A percentile compares a stretch with the other conserved stretches of the same genome.
Evolutionary conservation across 2,113 vertebrate species (phyloP).

Genomic region (Aphyosemion australe): DNA sequence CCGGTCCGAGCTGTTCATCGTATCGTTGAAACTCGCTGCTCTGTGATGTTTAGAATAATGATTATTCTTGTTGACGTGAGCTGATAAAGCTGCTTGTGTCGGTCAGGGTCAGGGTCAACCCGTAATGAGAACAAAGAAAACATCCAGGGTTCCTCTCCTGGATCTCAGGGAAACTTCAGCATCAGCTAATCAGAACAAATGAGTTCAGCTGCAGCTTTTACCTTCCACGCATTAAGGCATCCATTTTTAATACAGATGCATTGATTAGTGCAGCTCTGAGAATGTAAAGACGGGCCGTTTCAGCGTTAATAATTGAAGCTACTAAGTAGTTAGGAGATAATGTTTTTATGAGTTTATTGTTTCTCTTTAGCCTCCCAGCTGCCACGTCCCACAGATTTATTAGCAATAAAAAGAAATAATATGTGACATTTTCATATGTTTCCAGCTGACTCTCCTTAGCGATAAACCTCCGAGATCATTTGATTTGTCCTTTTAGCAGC

Average conservation of each 20-base stretch:
- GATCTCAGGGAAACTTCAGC: background rate
- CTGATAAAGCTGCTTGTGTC: too few species aligned
- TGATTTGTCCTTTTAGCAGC: background rate
- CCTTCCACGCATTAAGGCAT: background rate
- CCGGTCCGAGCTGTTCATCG: too few species aligned
- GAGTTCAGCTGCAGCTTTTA: background rate
- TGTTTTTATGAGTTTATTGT: background rate
- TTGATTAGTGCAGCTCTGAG: background rate
- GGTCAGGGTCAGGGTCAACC: too few species aligned
- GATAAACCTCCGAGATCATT: conserved; percentile 2
- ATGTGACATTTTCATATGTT: background rate
- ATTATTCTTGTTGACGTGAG: too few species aligned
- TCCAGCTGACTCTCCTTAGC: background rate
- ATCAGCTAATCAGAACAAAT: background rate
- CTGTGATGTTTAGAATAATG: too few species aligned
- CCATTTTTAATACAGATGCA: background rate
- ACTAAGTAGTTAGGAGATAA: background rate
- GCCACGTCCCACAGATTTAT: background rate
- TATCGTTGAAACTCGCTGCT: too few species aligned
- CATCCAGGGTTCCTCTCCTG: too few species aligned
- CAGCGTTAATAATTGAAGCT: conserved; percentile 1
- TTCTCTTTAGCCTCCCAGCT: background rate
- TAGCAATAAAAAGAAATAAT: background rate
- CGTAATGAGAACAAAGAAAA: too few species aligned
- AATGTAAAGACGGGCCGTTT: background rate